Evolutionary conservation across 1,140 invertebrate species (phyloP).

Genomic region (Theocolax elegans): DNA sequence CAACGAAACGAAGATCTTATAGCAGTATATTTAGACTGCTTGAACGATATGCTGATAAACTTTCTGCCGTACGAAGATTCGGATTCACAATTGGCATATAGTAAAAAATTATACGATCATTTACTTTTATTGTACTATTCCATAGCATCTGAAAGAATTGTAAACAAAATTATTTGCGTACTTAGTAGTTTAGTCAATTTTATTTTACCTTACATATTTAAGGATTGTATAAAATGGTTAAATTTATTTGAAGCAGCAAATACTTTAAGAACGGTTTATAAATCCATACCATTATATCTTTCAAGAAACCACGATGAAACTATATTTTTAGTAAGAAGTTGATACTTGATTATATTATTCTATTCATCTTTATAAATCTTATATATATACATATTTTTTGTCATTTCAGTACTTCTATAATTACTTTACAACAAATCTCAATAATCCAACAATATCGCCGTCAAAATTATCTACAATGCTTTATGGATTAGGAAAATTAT

Average conservation of each 20-base stretch:
- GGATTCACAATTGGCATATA: slow-evolving; percentile 6
- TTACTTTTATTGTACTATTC: slow-evolving; percentile 36
- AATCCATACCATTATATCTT: slow-evolving; percentile 49
- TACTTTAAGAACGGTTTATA: slow-evolving; percentile 56
- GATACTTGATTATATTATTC: neutral
- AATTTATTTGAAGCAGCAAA: slow-evolving; percentile 45
- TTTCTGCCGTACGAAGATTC: slow-evolving; percentile 19
- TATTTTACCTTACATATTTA: slow-evolving; percentile 50
- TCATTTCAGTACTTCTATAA: slow-evolving; percentile 50
- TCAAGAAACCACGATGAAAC: slow-evolving; percentile 40
- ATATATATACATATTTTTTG: neutral
- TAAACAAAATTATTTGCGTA: slow-evolving; percentile 46
- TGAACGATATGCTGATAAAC: slow-evolving; percentile 46
- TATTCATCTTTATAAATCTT: neutral
- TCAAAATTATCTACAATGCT: slow-evolving; percentile 46
- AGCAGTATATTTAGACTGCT: slow-evolving; percentile 47
- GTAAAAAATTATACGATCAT: slow-evolving; percentile 36
- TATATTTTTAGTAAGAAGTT: slow-evolving; percentile 36
- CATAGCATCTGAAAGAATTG: slow-evolving; percentile 27
- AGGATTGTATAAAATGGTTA: slow-evolving; percentile 56
- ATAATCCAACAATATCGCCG: slow-evolving; percentile 8
- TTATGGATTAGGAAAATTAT: slow-evolving; percentile 59
- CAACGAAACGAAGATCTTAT: slow-evolving; percentile 27
- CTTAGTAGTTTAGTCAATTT: slow-evolving; percentile 44
- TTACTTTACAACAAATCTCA: slow-evolving; percentile 40